Base-by-base conservation (phyloP, 2,888 invertebrate genomes). In the Drosophila neutralis region DNA sequence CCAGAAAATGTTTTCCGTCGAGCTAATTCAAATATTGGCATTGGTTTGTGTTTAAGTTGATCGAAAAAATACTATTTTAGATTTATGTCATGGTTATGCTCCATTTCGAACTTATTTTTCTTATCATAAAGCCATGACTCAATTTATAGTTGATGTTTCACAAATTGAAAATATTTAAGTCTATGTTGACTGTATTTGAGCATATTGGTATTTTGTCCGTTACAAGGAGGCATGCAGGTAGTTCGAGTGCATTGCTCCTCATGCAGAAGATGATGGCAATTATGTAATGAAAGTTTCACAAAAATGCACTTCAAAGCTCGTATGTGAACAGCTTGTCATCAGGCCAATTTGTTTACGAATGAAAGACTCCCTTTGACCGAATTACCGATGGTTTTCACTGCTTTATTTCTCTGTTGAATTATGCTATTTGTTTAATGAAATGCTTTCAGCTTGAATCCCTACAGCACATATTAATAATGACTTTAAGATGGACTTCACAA, bases 201-300 rank as follows among this genome's bases (percentile, higher is more conserved):
- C 18, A 36, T 21, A 18, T 33, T 52, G 36, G 18, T 10, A 36
- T 52, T 21, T 38, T 38, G 24, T 15, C 27, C 21, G 13, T 2
- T 24, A 15, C 35, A 18, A 31, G 27, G 33, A 1, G 36, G n/a
- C 40, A 61, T 11, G 21, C 24, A 38, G 8, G 31, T 38, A 10
- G 45, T 10, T 3, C 33, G 59, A 72, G 59, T 69, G 45, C 45
- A 57, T 45, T 38, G 58, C 63, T 35, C 48, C 49, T 49, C 63
- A 76, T 35, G 45, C 57, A 64, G 45, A 35, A 15, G 57, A 35
- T 53, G 29, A 29, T 61, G 42, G 35, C 78, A 77, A 76, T 67
- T 78, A 77, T 66, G 57, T 66, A 82, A 82, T 82, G 77, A 71
- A 79, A 65, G 58, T 76, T 63, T 31, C 58, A 68, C 56, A 70